phyloP scores from a whole-genome alignment of 2,888 invertebrate species.

The Drosophila leonis region DNA sequence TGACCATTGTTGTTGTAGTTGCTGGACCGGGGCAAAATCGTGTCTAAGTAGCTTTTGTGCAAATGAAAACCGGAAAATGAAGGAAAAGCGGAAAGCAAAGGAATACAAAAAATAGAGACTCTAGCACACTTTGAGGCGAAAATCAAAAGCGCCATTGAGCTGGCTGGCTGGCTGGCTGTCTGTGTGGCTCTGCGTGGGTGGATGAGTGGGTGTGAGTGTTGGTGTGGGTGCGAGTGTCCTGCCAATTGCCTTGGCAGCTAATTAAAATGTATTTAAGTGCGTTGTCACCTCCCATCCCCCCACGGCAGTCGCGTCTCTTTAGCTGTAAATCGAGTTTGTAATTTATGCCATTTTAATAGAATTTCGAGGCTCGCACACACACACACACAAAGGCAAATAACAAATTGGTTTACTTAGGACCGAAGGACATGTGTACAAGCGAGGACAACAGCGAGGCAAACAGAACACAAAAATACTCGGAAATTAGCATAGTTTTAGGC shows the following conservation, averaged over 20 bases:
- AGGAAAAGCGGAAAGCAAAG: slow-evolving; percentile 32
- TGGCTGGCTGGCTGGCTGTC: not conserved
- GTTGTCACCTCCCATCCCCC: slow-evolving; percentile 25
- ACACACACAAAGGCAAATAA: slow-evolving; percentile 31
- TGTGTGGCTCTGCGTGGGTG: not conserved
- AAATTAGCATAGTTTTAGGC: slow-evolving; percentile 75
- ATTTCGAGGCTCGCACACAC: slow-evolving; percentile 37
- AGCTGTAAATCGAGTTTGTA: slow-evolving; percentile 53
- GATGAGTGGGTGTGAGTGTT: too few species aligned
- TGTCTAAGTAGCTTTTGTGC: slow-evolving; percentile 78
- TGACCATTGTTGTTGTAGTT: slow-evolving; percentile 17
- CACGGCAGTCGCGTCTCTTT: not conserved
- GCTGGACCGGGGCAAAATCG: slow-evolving; percentile 48
- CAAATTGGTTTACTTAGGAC: slow-evolving; percentile 50
- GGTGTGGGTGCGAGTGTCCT: slow-evolving; percentile 7
- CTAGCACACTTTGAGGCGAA: slow-evolving; percentile 60
- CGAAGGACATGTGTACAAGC: slow-evolving; percentile 28
- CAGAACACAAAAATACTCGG: slow-evolving; percentile 41
- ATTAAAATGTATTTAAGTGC: slow-evolving; percentile 77
- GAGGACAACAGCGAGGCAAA: not conserved
- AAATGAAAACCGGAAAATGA: slow-evolving; percentile 66
- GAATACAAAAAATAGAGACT: slow-evolving; percentile 28
- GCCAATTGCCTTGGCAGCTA: slow-evolving; percentile 64
- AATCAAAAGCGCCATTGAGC: slow-evolving; percentile 51
- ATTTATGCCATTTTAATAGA: slow-evolving; percentile 67